Evolutionary conservation across 2,797 vertebrate species (phyloP), one percentile per base, ranked within the genome.

Genomic region (Phalloptychus januarius): DNA sequence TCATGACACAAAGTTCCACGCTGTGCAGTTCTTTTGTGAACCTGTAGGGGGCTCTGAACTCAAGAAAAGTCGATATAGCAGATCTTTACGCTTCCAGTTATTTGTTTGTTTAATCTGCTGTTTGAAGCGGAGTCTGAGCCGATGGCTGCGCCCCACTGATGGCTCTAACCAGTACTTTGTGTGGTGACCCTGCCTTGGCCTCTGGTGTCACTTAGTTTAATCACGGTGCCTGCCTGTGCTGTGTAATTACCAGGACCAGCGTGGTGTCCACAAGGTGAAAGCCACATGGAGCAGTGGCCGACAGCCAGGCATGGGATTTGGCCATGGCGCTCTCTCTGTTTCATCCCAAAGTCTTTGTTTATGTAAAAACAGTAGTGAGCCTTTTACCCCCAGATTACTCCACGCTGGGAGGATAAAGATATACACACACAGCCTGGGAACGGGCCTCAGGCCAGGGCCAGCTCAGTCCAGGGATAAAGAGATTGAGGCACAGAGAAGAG

Each of bases 331-430:
- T 83, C 83, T 82, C 87, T 84, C 85, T 81, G 86, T 91, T 91
- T 93, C 88, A 92, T 93, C 91, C 87, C 90, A 93, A 94, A 95
- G 92, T 92, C 93, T 95, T 94, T 95, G 93, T 95, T 95, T 93
- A 91, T 93, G 92, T 93, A 91, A 92, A 94, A 95, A 94, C 93
- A 93, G 87, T 90, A 78, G 92, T 90, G 93, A 93, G 92, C 91
- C 88, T 91, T 94, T 93, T 90, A 93, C 86, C 90, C 90, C 81
- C 83, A 93, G 93, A 95, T 94, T 91, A 94, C 86, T 92, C 89
- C 93, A 91, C 84, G 85, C 88, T 89, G 92, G 85, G 87, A 77
- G 92, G 93, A 93, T 93, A 92, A 90, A 93, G 89, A 90, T 83
- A 87, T 84, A 86, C 91, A 91, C 88, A 88, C 91, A 87, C 83